Percentiles rank a stretch among this genome's conserved stretches.
phyloP scores from a whole-genome alignment of 1,140 invertebrate genomes.

The Euwallacea fornicatus region DNA sequence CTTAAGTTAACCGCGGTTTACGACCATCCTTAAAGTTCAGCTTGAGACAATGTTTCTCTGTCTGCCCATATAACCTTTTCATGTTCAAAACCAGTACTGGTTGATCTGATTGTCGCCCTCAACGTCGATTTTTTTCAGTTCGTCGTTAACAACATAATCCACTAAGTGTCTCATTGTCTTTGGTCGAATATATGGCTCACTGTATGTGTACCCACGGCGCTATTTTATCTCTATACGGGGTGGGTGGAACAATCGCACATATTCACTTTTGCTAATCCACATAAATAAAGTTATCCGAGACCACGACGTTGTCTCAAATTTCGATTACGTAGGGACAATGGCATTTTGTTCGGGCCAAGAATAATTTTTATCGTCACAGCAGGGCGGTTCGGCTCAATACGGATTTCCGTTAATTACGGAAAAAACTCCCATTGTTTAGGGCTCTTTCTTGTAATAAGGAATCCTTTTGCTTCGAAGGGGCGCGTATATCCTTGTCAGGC shows the following conservation, averaged over 20 bases:
- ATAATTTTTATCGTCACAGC: slow-evolving; percentile 5
- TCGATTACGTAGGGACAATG: slow-evolving; percentile 17
- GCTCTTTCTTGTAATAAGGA: slow-evolving; percentile 31
- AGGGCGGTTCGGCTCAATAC: slow-evolving; percentile 12
- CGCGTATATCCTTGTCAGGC: slow-evolving; percentile 37
- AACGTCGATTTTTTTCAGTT: slow-evolving; percentile 18
- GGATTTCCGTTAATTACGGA: slow-evolving; percentile 37
- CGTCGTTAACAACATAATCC: slow-evolving; percentile 37
- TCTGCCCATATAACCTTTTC: slow-evolving; percentile 24
- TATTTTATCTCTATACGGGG: slow-evolving; percentile 24
- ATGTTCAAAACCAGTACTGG: slow-evolving; percentile 28
- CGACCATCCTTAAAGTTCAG: slow-evolving; percentile 28
- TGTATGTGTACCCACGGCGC: slow-evolving; percentile 22
- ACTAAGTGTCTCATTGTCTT: slow-evolving; percentile 34
- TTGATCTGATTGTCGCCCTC: slow-evolving; percentile 29
- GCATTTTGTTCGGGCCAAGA: neutral
- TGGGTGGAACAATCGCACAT: slow-evolving; percentile 33
- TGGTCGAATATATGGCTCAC: slow-evolving; percentile 18
- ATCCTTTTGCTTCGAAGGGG: slow-evolving; percentile 32
- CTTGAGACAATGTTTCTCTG: slow-evolving; percentile 33
- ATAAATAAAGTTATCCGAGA: slow-evolving; percentile 32
- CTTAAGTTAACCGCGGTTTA: slow-evolving; percentile 13
- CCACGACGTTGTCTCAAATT: slow-evolving; percentile 24
- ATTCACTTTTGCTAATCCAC: slow-evolving; percentile 7
- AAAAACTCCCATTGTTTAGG: slow-evolving; percentile 35